phyloP scores from a whole-genome alignment of 2,113 vertebrate species.

The Anoplopoma fimbria region DNA sequence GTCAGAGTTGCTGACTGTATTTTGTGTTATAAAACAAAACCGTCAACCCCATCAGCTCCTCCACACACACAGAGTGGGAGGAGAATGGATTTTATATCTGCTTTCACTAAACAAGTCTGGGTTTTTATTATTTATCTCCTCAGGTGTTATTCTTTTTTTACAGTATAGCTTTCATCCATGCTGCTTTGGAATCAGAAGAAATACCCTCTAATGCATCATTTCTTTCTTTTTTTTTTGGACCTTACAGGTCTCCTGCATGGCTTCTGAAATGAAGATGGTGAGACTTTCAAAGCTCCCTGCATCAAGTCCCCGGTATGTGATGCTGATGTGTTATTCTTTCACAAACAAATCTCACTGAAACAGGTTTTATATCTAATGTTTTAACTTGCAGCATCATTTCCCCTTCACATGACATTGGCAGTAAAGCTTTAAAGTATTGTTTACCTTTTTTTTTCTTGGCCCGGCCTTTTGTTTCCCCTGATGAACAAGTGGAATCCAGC shows the following conservation, averaged over 20 bases:
- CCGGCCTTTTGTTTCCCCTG: neutral
- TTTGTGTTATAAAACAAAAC: neutral
- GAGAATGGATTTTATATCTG: neutral
- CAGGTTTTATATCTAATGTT: neutral
- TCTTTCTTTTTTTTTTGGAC: slow-evolving; percentile 6
- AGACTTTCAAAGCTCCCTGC: slow-evolving; percentile 31
- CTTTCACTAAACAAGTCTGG: neutral
- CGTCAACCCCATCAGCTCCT: slow-evolving; percentile 5
- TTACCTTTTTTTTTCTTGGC: slow-evolving; percentile 17
- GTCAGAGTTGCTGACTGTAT: slow-evolving; percentile 5
- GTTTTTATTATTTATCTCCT: neutral
- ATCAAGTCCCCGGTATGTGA: neutral
- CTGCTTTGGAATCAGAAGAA: neutral
- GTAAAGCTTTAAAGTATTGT: slow-evolving; percentile 39
- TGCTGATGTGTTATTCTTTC: neutral
- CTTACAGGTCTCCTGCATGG: neutral
- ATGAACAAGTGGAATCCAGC: slow-evolving; percentile 39
- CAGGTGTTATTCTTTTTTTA: slow-evolving; percentile 9
- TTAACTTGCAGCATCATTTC: slow-evolving; percentile 35
- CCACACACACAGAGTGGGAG: neutral
- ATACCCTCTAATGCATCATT: slow-evolving; percentile 8
- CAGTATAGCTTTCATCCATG: neutral
- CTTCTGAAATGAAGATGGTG: slow-evolving; percentile 41
- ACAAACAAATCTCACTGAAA: neutral
- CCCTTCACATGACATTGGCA: slow-evolving; percentile 74